phyloP scores from a whole-genome alignment of 2,797 vertebrate species.

The Paramormyrops hopkinsi region DNA sequence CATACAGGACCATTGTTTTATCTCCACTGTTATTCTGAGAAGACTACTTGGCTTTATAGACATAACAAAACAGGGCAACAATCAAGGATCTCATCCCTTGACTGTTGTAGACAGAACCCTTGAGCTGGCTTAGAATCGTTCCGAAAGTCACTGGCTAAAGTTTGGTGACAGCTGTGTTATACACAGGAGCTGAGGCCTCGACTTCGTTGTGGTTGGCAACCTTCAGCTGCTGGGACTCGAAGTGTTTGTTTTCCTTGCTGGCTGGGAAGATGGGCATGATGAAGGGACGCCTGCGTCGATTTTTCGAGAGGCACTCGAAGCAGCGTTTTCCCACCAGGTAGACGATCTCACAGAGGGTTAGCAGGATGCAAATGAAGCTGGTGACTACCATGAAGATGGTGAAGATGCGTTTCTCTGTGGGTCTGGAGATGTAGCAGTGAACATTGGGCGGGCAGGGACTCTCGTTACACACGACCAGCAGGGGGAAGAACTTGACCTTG shows the following conservation, averaged over 20 bases:
- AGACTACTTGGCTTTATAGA: background rate
- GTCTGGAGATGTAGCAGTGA: slow-evolving; percentile 76
- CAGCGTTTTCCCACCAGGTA: slow-evolving; percentile 72
- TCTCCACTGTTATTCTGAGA: background rate
- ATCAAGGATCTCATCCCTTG: background rate
- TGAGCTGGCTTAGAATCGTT: background rate
- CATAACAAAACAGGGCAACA: background rate
- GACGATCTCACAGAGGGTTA: slow-evolving; percentile 62
- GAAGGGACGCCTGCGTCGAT: background rate
- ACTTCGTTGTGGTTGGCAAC: slow-evolving; percentile 8
- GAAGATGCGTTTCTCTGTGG: slow-evolving; percentile 78
- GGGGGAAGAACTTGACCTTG: slow-evolving; percentile 68
- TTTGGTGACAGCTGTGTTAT: slow-evolving; percentile 7
- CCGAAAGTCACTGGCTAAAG: background rate
- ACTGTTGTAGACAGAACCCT: too few relatives aligned
- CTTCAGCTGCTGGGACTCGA: slow-evolving; percentile 20
- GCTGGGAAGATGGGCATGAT: slow-evolving; percentile 34
- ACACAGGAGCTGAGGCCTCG: slow-evolving; percentile 37
- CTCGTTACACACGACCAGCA: slow-evolving; percentile 68
- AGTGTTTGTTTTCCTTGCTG: slow-evolving; percentile 30
- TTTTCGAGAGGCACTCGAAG: slow-evolving; percentile 36
- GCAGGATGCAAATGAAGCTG: slow-evolving; percentile 64
- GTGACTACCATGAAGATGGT: slow-evolving; percentile 72
- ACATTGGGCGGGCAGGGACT: slow-evolving; percentile 71
- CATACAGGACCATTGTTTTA: background rate